These are phyloP conservation scores for Linepithema humile DNA, from an alignment of 1,140 invertebrate species.

Conservation along the genomic window DNA sequence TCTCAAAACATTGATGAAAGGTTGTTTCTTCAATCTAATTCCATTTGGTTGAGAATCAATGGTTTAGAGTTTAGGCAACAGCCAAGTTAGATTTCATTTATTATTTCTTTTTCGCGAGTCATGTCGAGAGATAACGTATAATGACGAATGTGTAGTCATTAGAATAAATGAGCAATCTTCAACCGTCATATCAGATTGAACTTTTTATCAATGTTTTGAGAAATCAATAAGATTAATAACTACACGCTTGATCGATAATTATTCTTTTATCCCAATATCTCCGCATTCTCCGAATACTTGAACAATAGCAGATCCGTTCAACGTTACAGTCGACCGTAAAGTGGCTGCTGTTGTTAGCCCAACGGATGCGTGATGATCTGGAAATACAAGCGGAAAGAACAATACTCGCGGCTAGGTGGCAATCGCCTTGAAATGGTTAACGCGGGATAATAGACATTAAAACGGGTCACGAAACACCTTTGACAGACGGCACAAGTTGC, in stretches of 20 bases:
- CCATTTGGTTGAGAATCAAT: too few species aligned
- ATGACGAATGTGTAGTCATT: too few species aligned
- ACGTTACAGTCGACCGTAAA: neutral
- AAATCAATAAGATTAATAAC: too few species aligned
- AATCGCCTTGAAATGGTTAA: conserved; percentile 22
- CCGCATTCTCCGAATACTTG: conserved; percentile 39
- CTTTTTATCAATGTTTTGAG: too few species aligned
- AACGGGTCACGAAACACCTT: conserved; percentile 54
- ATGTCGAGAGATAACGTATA: too few species aligned
- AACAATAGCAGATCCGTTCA: neutral
- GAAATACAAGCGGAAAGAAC: conserved; percentile 25
- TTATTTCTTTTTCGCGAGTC: neutral
- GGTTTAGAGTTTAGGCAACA: neutral
- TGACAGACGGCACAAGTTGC: neutral
- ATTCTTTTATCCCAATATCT: neutral
- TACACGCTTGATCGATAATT: conserved; percentile 17
- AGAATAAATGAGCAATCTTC: too few species aligned
- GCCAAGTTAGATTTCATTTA: neutral
- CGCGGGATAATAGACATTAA: neutral
- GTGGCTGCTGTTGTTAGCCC: neutral
- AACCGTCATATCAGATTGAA: too few species aligned
- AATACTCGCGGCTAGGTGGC: neutral
- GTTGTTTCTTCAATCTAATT: too few species aligned
- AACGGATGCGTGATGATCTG: conserved; percentile 1
- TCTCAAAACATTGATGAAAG: too few species aligned